These are phyloP conservation scores for Cerastis leucographa DNA, from an alignment of 2,888 invertebrate species.

Conservation along the genomic window DNA sequence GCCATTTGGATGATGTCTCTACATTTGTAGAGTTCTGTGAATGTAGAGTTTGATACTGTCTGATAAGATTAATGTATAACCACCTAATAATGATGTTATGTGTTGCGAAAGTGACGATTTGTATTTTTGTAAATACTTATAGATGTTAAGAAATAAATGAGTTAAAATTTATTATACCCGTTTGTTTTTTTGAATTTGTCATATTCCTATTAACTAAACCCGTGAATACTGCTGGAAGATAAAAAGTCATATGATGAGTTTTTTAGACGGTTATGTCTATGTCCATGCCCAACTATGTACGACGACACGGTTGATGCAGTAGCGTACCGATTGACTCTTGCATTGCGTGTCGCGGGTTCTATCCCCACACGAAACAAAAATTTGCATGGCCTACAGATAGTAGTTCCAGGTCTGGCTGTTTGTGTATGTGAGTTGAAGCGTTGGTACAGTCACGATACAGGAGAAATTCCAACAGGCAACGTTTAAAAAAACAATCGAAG, in stretches of 20 bases:
- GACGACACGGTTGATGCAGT: too few relatives aligned
- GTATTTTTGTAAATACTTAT: conserved; percentile 67
- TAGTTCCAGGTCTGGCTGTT: too few relatives aligned
- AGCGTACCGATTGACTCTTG: too few relatives aligned
- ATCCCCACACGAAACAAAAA: too few relatives aligned
- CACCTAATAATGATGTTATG: conserved; percentile 71
- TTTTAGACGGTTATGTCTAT: not conserved
- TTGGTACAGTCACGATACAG: too few relatives aligned
- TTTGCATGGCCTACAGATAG: too few relatives aligned
- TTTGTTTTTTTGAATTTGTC: not conserved
- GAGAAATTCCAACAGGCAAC: too few relatives aligned
- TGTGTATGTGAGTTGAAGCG: too few relatives aligned
- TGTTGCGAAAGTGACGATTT: conserved; percentile 52
- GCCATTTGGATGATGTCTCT: conserved; percentile 77
- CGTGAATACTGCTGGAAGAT: too few relatives aligned
- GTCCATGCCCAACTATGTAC: not conserved
- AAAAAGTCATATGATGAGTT: not conserved
- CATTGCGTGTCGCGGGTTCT: too few relatives aligned
- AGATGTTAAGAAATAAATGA: conserved; percentile 58
- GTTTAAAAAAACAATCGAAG: not conserved
- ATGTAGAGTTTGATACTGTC: conserved; percentile 60
- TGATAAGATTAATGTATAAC: conserved; percentile 70
- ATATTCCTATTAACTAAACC: not conserved
- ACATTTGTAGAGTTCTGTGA: conserved; percentile 60
- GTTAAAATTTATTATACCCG: conserved; percentile 9